Evolutionary conservation across 2,888 invertebrate species (phyloP), one percentile per base, ranked within the genome.

Genomic region (Thumatha senex): DNA sequence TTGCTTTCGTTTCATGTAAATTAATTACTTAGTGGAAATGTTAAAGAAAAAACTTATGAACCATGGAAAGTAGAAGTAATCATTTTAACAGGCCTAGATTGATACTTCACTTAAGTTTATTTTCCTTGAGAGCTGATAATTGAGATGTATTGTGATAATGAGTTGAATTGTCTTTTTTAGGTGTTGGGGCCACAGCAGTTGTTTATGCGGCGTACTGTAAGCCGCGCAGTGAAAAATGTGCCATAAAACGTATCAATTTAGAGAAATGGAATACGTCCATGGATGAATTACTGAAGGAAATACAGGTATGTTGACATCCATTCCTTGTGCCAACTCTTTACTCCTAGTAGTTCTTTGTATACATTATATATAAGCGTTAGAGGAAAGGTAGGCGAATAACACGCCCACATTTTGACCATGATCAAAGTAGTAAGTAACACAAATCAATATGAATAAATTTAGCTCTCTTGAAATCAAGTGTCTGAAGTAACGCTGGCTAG

Each of bases 241-340:
- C 99, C 78, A 98, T 99, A 74, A 99, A 99, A 88, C 94, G 98
- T 76, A 99, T 99, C 78, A 99, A 99, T 85, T 93, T 99, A 80
- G 99, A 99, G 87, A 99, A 99, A 94, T 99, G 98, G 96, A 99
- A 99, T 84, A 99, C 99, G n/a, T 98, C 98, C 51, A 98, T 99
- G 96, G 99, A 99, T 82, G 99, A 99, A 87, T 90, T 99, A 58
- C 86, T 98, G 80, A 98, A 94, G 90, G 96, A 95, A 83, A 95
- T 95, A 57, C 84, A 86, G 78, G 89, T 88, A 50, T 31, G 13
- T 31, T 4, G 18, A 4, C 10, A 35, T 12, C 13, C 11, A 12
- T 18, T 39, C 10, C 15, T 11, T 18, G 0, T 15, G 5, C 5
- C 18, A 4, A 24, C 5, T 5, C 18, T 5, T 24, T 24, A 24